Percentiles rank a stretch among this genome's conserved stretches.
These are phyloP conservation scores for Loris lydekkerianus DNA, from an alignment of 2,797 vertebrate genomes.

Conservation along the genomic window DNA sequence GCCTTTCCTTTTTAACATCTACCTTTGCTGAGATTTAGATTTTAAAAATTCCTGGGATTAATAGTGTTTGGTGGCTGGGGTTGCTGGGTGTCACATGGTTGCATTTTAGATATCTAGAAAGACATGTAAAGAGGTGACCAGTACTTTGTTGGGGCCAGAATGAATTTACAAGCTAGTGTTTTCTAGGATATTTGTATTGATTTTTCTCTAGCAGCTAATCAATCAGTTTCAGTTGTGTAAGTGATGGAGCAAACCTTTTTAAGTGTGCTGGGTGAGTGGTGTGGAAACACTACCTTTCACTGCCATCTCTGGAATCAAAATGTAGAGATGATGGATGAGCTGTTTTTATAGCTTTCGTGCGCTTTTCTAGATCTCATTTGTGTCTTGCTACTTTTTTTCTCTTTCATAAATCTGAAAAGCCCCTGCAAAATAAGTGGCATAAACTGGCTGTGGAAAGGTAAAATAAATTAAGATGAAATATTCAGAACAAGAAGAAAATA, in stretches of 20 bases:
- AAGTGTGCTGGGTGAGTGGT: conserved; percentile 72
- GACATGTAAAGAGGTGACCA: conserved; percentile 68
- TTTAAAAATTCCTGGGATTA: conserved; percentile 40
- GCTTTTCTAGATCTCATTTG: conserved; percentile 77
- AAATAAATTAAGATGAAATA: conserved; percentile 62
- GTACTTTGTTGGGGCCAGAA: conserved; percentile 72
- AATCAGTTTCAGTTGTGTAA: conserved; percentile 77
- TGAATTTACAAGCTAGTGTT: conserved; percentile 80
- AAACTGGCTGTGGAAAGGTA: conserved; percentile 43
- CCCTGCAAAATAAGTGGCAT: conserved; percentile 12
- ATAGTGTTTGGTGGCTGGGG: neutral
- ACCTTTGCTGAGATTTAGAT: neutral
- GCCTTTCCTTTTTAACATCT: neutral
- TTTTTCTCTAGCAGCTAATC: conserved; percentile 83
- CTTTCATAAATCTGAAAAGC: conserved; percentile 72
- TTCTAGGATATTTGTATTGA: conserved; percentile 83
- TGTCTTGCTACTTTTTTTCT: conserved; percentile 20
- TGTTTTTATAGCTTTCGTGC: conserved; percentile 59
- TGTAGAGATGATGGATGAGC: conserved; percentile 78
- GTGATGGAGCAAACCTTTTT: conserved; percentile 74
- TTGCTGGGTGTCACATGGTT: conserved; percentile 13
- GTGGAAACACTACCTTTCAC: conserved; percentile 76
- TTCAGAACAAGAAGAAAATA: conserved; percentile 42
- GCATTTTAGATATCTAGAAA: conserved; percentile 75
- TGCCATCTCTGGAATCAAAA: conserved; percentile 77